A percentile compares a stretch with the other conserved stretches of the same genome.
Conservation (phyloP, 2,113 vertebrate genomes). For the Podarcis raffonei region DNA sequence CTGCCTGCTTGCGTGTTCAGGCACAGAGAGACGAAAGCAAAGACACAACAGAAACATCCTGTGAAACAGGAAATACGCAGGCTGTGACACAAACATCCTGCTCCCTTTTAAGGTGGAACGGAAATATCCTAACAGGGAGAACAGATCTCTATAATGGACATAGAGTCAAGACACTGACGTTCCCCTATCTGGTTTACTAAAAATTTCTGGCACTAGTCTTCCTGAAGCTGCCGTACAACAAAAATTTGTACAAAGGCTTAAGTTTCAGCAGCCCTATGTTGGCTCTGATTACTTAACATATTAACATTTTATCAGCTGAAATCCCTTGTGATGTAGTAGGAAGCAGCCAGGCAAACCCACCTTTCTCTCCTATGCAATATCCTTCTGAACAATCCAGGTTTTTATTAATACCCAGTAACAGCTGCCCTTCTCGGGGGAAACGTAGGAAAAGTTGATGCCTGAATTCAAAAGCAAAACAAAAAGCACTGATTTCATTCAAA, state of each 20-base stretch:
- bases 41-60: no score
- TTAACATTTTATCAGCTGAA: neutral
- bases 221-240: neutral
- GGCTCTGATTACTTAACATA: constrained; percentile 12
- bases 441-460: constrained; percentile 52
- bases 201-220: neutral
- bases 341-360: neutral
- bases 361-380: neutral
- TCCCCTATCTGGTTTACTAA: neutral
- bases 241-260: constrained; percentile 8
- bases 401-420: constrained; percentile 36
- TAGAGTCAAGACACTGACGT: neutral
- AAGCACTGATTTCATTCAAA: constrained; percentile 56
- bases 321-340: neutral
- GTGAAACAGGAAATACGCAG: no score
- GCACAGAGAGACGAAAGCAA: no score
- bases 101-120: no score
- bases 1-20: no score
- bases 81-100: no score
- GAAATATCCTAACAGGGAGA: no score
- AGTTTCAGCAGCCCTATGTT: neutral
- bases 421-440: constrained; percentile 28
- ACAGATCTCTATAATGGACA: neutral
- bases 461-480: constrained; percentile 34
- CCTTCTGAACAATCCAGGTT: constrained; percentile 15